phyloP scores from a whole-genome alignment of 1,140 invertebrate species.

The Tenebrio molitor region DNA sequence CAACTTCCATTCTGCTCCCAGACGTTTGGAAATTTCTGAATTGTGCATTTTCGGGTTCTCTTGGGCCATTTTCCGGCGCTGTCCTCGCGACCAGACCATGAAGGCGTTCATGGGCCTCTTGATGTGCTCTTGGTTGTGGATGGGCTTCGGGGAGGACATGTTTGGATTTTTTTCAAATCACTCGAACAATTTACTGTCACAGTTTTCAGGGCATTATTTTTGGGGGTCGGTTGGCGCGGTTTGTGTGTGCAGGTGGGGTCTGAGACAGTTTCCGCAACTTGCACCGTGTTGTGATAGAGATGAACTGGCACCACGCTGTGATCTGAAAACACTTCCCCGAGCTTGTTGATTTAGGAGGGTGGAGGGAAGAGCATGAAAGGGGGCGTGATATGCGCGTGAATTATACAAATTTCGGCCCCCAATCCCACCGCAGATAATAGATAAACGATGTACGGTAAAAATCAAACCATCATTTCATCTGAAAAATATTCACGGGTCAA shows the following conservation, averaged over 20 bases:
- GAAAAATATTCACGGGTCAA: too few species aligned
- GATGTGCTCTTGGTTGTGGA: slow-evolving; percentile 77
- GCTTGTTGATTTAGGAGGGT: slow-evolving; percentile 53
- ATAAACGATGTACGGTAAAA: slow-evolving; percentile 14
- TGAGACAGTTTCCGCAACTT: slow-evolving; percentile 8
- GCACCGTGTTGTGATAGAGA: slow-evolving; percentile 51
- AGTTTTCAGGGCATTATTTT: slow-evolving; percentile 26
- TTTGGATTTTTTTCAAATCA: slow-evolving; percentile 15
- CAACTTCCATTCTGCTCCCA: slow-evolving; percentile 92
- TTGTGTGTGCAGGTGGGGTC: not conserved
- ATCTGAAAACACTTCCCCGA: slow-evolving; percentile 55
- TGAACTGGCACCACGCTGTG: slow-evolving; percentile 56
- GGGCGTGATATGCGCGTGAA: slow-evolving; percentile 51
- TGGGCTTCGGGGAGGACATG: slow-evolving; percentile 64
- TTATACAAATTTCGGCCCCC: slow-evolving; percentile 51
- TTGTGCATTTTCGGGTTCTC: slow-evolving; percentile 99
- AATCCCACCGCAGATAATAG: slow-evolving; percentile 43
- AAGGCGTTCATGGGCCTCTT: slow-evolving; percentile 95
- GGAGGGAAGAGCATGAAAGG: slow-evolving; percentile 46
- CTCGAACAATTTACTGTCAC: slow-evolving; percentile 24
- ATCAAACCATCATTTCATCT: not conserved
- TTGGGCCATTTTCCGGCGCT: slow-evolving; percentile 95
- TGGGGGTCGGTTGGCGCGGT: not conserved
- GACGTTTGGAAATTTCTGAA: slow-evolving; percentile 92
- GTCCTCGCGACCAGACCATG: slow-evolving; percentile 93